Conservation (phyloP, 2,113 vertebrate genomes). For the Irena cyanogastra region DNA sequence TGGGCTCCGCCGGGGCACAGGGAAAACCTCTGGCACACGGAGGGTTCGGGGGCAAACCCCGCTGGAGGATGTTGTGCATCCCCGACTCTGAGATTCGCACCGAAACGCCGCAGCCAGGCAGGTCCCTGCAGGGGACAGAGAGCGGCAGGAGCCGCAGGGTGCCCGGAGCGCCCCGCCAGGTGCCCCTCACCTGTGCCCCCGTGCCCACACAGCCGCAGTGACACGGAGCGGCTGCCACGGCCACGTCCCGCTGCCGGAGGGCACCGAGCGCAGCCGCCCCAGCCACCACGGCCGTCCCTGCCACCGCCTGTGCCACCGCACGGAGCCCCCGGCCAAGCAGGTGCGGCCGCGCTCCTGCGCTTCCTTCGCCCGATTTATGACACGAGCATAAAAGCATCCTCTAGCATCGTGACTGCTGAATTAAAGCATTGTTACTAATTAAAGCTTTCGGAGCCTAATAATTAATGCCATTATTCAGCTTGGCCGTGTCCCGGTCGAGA, state of each 20-base stretch:
- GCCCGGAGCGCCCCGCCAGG: not conserved
- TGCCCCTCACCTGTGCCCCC: not conserved
- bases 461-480: not conserved
- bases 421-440: not conserved
- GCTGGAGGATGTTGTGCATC: accelerated
- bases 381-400: not conserved
- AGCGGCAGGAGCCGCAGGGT: not conserved
- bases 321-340: not conserved
- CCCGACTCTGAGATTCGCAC: accelerated
- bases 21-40: not conserved
- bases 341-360: not conserved
- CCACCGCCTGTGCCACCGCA: not conserved
- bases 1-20: not conserved
- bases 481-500: not conserved
- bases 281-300: not conserved
- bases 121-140: not conserved
- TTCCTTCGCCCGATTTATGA: not conserved
- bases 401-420: not conserved
- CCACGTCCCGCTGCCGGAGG: not conserved
- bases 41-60: not conserved
- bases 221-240: not conserved
- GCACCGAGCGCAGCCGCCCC: not conserved
- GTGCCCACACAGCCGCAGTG: not conserved
- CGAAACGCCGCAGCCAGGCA: not conserved
- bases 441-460: not conserved